Evolutionary conservation across 2,888 invertebrate species (phyloP), one percentile per base, ranked within the genome.

Genomic region (Andricus quercusramuli): DNA sequence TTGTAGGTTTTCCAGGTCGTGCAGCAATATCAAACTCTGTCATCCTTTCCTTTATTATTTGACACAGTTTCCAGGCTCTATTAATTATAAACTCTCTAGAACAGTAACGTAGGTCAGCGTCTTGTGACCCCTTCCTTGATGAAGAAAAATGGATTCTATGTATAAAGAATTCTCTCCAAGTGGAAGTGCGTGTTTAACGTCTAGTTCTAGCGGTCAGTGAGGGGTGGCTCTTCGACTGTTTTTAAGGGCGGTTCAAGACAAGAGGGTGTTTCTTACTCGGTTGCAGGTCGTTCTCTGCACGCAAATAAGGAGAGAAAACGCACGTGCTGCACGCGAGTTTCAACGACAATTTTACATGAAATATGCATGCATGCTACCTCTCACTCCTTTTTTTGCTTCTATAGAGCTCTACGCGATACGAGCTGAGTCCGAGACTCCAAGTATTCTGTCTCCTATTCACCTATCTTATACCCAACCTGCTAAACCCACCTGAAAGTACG

Each of bases 341-440:
- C 83, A 37, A 66, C 65, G 84, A 85, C 87, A 79, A 84, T 86
- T 86, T 84, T 79, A 44, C 83, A 87, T 87, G 80, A 84, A 84
- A 85, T 85, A 84, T 88, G 82, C 83, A 86, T 79, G 74, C 9
- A 32, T 32, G 62, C 51, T 37, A 66, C 78, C 56, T 51, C 47
- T 56, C 74, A 22, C 17, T 13, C 44, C 22, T 44, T 32, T 74
- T 22, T 67, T 68, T 51, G 25, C 62, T 41, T n/a, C 13, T 67
- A 5, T 62, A 62, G n/a, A n/a, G 56, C 56, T 32, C 32, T 65
- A 65, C 65, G 25, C 67, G 32, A 29, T 70, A 74, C 32, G 5
- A 70, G n/a, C 47, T 51, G 32, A 74, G 17, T 13, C 56, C n/a
- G 51, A 74, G 74, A 37, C n/a, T 67, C 9, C 22, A 32, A 74